Evolutionary conservation across 2,113 vertebrate species (phyloP), one percentile per base, ranked within the genome.

Genomic region (Speoplatyrhinus poulsoni): DNA sequence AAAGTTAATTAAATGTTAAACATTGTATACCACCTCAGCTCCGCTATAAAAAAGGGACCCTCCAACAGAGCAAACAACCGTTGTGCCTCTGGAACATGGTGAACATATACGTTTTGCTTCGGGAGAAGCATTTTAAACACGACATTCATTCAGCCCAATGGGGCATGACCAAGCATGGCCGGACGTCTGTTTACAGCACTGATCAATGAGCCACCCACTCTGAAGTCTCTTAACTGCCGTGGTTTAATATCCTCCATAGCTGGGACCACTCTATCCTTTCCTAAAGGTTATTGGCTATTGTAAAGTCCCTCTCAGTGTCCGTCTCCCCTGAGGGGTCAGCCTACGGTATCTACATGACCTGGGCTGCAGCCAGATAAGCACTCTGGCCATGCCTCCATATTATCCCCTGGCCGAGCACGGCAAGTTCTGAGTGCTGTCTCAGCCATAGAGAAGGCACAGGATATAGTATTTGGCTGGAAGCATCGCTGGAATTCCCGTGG

Each of bases 221-320:
- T 17, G 60, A 63, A 12, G 65, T 72, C 75, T 75, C 75, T 26
- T 36, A 77, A 64, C 73, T 36, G 57, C 47, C 56, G 62, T 59
- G 46, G 61, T 47, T 74, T 26, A 26, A 26, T 26, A 76, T 46
- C 49, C 19, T 52, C 49, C 6, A 66, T 46, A 48, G 64, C 69
- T 62, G 46, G 26, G 62, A 47, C 53, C 70, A 57, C 77, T 76
- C 75, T 68, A 32, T 62, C 15, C 60, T 52, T 62, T 79, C 82
- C 70, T 85, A 82, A 87, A 85, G 84, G 85, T 86, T 79, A 83
- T 59, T 65, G 76, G 58, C 73, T 41, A 67, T 46, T 58, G 72
- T 72, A 58, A 58, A 1, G 58, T 63, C 62, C 60, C 56, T 53
- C 76, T 72, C 49, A 32, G 13, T 46, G 4, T 12, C 26, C 10